Evolutionary conservation across 2,113 vertebrate genomes (phyloP).

Genomic region (Probosciger aterrimus): DNA sequence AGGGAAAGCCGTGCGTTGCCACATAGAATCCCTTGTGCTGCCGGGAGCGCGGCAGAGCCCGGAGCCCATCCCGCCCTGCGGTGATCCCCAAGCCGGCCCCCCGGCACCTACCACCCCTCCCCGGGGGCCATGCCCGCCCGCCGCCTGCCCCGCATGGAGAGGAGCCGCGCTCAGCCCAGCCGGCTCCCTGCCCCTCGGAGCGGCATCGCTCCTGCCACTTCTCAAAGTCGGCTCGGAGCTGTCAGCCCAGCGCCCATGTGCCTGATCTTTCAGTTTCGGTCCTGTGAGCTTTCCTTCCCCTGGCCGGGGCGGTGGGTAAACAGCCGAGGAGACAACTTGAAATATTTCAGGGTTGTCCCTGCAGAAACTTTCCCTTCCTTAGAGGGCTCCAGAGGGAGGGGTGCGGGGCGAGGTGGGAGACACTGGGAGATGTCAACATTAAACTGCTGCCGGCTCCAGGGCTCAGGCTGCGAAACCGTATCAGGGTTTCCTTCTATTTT

Average conservation of each 20-base stretch:
- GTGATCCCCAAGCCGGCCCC: not conserved
- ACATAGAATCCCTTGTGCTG: not conserved
- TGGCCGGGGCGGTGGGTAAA: not conserved
- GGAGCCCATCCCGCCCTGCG: not conserved
- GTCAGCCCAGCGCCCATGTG: constrained; percentile 51
- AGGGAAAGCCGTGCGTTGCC: not conserved
- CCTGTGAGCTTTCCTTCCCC: not conserved
- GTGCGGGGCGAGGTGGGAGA: constrained; percentile 11
- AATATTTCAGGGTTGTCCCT: constrained; percentile 46
- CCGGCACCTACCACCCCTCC: not conserved
- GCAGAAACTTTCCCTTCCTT: constrained; percentile 62
- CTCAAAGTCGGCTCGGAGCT: constrained; percentile 40
- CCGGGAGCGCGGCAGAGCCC: not conserved
- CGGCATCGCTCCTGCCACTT: not conserved
- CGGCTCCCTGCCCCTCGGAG: not conserved
- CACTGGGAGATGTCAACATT: constrained; percentile 56
- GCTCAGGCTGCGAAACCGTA: not conserved
- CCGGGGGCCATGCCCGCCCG: not conserved
- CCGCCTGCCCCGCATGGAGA: not conserved
- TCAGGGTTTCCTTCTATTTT: not conserved
- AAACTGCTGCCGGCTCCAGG: constrained; percentile 27
- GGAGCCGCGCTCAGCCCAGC: not conserved
- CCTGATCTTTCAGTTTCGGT: constrained; percentile 33
- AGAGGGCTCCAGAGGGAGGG: constrained; percentile 27
- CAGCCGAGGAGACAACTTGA: constrained; percentile 41